Base-by-base conservation (phyloP, 2,888 invertebrate species). In the Andrena praecox region DNA sequence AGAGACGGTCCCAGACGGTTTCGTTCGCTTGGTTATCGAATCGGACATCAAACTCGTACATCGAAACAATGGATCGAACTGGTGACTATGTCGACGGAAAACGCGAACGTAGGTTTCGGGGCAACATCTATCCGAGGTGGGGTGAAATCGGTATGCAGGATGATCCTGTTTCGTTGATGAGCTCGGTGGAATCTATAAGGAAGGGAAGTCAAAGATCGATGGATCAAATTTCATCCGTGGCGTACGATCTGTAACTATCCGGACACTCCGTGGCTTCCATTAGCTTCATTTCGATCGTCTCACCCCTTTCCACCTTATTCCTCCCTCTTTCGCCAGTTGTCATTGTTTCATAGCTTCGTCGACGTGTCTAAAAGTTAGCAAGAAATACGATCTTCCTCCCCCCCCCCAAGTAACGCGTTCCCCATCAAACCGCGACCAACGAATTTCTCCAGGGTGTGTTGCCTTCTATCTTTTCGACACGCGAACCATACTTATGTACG, bases 341-440 rank as follows among this genome's bases (percentile, higher is more conserved):
- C 59, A 42, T 31, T 54, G 31, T 73, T 74, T 59, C 35, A 52
- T 69, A 74, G 20, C 50, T 63, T 68, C 35, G 54, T 35, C 27
- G 42, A 66, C 68, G 82, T 56, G 63, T 73, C 73, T 10, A 52
- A 82, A 82, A 82, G 82, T 54, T 60, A 75, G 66, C 27, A 64
- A 82, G 50, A 59, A 59, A 68, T 69, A 77, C 66, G 6, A 10
- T 54, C 59, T 56, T 5, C n/a, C n/a, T n/a, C 27, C 2, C 2
- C 33, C 27, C 35, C 42, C 42, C 42, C 42, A 16, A 16, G 42
- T 42, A 16, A 42, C 52, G 7, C 27, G 52, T 27, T 56, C 24
- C 10, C 24, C 10, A 3, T 56, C 24, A 52, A 33, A 31, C 5
- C 48, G 35, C 24, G 24, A 31, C 24, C 33, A 73, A 48, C 10